Conservation (phyloP, 2,113 vertebrate species). For the Nymphicus hollandicus region DNA sequence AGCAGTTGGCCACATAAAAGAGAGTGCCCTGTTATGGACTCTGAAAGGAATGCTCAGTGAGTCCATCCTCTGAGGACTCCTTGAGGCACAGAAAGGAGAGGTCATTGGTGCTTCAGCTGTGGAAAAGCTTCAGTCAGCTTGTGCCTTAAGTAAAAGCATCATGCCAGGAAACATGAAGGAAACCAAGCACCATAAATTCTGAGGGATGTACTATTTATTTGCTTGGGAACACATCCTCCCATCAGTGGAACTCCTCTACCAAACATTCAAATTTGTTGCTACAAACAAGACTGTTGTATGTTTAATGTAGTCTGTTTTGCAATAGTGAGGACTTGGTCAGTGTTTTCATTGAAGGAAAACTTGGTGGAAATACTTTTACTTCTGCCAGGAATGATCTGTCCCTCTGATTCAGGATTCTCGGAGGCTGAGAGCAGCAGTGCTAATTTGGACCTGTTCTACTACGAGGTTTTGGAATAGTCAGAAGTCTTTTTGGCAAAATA, state of each 20-base stretch:
- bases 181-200: not conserved
- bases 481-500: not conserved
- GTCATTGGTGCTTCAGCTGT: not conserved
- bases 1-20: not conserved
- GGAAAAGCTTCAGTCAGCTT: not conserved
- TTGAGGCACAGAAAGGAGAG: not conserved
- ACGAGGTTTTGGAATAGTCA: not conserved
- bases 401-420: not conserved
- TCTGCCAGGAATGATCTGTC: constrained; percentile 44
- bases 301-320: not conserved
- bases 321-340: not conserved
- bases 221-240: not conserved
- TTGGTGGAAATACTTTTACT: not conserved
- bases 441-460: not conserved
- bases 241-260: not conserved
- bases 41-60: not conserved
- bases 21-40: not conserved
- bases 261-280: not conserved
- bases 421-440: not conserved
- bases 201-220: not conserved
- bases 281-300: not conserved
- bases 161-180: not conserved
- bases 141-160: not conserved
- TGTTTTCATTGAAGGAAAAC: not conserved
- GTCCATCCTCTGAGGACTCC: not conserved